These are phyloP conservation scores for Nemurella pictetii DNA, from an alignment of 2,888 invertebrate species.

Conservation along the genomic window DNA sequence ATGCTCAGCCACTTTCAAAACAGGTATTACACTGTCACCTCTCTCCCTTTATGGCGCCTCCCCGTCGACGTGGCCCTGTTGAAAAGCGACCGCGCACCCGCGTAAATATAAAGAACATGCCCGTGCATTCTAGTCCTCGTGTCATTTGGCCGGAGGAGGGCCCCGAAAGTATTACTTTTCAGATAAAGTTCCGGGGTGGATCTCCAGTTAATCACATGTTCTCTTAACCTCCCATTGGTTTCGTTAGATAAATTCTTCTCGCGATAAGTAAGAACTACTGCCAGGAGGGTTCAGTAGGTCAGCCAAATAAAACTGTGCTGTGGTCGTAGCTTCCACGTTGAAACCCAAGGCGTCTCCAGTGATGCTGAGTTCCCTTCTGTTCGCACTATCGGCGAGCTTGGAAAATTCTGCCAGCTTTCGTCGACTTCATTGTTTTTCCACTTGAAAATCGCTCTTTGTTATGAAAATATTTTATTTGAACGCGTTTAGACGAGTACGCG, in stretches of 20 bases:
- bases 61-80: not conserved
- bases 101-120: not conserved
- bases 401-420: not conserved
- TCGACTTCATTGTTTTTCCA: not conserved
- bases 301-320: not conserved
- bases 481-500: not conserved
- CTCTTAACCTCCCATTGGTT: not conserved
- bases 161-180: not conserved
- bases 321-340: not conserved
- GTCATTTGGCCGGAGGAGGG: not conserved
- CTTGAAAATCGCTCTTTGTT: not conserved
- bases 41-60: not conserved
- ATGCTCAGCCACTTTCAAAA: slow-evolving; percentile 51
- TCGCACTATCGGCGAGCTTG: not conserved
- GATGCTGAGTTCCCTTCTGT: not conserved
- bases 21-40: slow-evolving; percentile 46
- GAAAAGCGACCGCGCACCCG: not conserved
- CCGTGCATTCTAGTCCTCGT: not conserved
- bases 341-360: not conserved
- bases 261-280: not conserved
- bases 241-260: not conserved
- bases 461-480: not conserved
- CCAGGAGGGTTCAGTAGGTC: not conserved
- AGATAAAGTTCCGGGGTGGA: not conserved
- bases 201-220: not conserved